Percentiles rank a stretch among this genome's conserved stretches.
phyloP scores from a whole-genome alignment of 2,888 invertebrate species.

The Cantharis rustica region DNA sequence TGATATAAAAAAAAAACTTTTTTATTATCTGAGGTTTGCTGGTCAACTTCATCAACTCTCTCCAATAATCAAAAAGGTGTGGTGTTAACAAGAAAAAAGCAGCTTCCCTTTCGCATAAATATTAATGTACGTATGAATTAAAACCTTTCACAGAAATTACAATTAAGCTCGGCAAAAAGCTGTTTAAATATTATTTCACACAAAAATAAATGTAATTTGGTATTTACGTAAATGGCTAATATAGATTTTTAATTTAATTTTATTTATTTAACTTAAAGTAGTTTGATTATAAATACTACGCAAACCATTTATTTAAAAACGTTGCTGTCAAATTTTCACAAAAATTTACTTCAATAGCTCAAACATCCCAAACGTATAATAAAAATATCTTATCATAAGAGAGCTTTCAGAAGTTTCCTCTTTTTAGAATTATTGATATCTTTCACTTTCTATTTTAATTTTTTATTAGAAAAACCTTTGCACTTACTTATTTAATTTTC shows the following conservation, averaged over 20 bases:
- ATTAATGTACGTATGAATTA: neutral
- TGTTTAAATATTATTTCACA: neutral
- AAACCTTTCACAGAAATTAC: neutral
- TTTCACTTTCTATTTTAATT: neutral
- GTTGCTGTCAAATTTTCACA: neutral
- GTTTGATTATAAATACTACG: neutral
- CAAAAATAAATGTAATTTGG: neutral
- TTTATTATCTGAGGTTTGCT: neutral
- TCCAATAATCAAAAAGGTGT: neutral
- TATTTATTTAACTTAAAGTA: neutral
- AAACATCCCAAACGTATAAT: neutral
- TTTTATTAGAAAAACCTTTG: neutral
- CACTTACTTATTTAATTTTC: neutral
- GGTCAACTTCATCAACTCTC: neutral
- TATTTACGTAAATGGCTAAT: neutral
- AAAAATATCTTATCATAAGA: neutral
- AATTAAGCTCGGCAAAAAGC: neutral
- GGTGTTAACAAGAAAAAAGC: neutral
- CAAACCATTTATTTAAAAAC: neutral
- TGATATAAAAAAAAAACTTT: neutral
- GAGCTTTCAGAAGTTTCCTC: neutral
- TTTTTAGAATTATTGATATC: neutral
- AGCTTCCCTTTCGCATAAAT: neutral
- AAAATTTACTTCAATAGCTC: neutral
- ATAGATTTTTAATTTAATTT: neutral